A percentile compares a stretch with the other conserved stretches of the same genome.
Conservation (phyloP, 2,888 invertebrate genomes). For the Eilema sororculum region DNA sequence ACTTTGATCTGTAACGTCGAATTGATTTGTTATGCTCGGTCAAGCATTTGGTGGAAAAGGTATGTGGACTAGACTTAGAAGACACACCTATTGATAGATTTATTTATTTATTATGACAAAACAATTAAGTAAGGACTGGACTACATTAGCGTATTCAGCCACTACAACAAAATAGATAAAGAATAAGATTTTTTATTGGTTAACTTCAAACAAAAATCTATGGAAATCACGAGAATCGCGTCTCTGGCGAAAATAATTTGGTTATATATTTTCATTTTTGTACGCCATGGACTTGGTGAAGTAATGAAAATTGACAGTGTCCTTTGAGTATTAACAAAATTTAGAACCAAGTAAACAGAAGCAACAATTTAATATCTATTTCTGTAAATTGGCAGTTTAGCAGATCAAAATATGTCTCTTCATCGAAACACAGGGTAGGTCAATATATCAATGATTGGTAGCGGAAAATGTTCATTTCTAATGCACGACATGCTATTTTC, state of each 20-base stretch:
- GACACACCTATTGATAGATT: neutral
- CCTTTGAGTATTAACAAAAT: too few relatives aligned
- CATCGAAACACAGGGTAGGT: slow-evolving; percentile 27
- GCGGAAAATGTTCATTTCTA: slow-evolving; percentile 30
- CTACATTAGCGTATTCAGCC: too few relatives aligned
- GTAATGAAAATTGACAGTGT: too few relatives aligned
- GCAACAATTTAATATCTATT: too few relatives aligned
- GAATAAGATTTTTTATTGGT: too few relatives aligned
- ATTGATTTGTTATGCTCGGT: slow-evolving; percentile 64
- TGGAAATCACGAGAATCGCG: too few relatives aligned
- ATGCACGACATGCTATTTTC: slow-evolving; percentile 32
- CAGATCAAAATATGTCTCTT: slow-evolving; percentile 15
- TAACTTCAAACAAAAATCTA: too few relatives aligned
- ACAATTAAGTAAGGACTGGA: neutral
- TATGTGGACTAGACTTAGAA: slow-evolving; percentile 12
- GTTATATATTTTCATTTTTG: neutral
- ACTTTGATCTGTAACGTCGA: slow-evolving; percentile 61
- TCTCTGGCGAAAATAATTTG: too few relatives aligned
- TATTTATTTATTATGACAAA: neutral
- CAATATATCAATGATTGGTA: slow-evolving; percentile 35
- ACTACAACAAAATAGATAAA: too few relatives aligned
- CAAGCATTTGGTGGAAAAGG: slow-evolving; percentile 31
- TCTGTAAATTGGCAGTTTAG: neutral
- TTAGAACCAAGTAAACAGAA: too few relatives aligned
- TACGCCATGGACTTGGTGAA: neutral